Evolutionary conservation across 2,888 invertebrate species (phyloP).

Genomic region (Tenthredo notha): DNA sequence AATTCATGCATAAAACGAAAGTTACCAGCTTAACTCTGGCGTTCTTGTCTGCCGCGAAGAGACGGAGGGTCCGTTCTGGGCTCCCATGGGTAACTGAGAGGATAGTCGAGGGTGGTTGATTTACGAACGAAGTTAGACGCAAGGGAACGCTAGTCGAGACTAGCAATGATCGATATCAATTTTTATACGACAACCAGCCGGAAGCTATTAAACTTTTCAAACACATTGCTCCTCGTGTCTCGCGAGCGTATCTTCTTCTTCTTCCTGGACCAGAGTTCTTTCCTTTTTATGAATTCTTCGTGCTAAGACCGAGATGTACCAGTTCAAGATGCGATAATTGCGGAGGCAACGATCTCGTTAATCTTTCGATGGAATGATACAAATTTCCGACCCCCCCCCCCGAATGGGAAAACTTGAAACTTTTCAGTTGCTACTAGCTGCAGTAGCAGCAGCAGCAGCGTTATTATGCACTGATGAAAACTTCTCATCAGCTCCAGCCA

Average conservation of each 20-base stretch:
- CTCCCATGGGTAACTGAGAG: constrained; percentile 57
- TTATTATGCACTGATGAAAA: constrained; percentile 36
- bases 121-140: constrained; percentile 68
- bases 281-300: not conserved
- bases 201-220: constrained; percentile 52
- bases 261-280: not conserved
- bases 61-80: constrained; percentile 57
- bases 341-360: constrained; percentile 15
- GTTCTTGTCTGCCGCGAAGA: constrained; percentile 52
- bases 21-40: constrained; percentile 56
- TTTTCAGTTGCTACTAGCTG: not conserved
- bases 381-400: not conserved
- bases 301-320: not conserved
- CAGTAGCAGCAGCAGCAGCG: not conserved
- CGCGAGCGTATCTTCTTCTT: constrained; percentile 3
- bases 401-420: not conserved
- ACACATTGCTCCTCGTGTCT: constrained; percentile 24
- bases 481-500: constrained; percentile 48
- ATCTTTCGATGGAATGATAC: constrained; percentile 1
- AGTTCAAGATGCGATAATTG: constrained; percentile 1
- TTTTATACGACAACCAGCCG: constrained; percentile 47
- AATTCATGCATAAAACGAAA: constrained; percentile 67
- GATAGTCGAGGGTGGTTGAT: constrained; percentile 61
- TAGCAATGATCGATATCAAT: constrained; percentile 53
- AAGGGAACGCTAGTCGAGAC: constrained; percentile 50